Evolutionary conservation across 2,797 vertebrate genomes (phyloP).

Genomic region (Schizopygopsis pylzovi): DNA sequence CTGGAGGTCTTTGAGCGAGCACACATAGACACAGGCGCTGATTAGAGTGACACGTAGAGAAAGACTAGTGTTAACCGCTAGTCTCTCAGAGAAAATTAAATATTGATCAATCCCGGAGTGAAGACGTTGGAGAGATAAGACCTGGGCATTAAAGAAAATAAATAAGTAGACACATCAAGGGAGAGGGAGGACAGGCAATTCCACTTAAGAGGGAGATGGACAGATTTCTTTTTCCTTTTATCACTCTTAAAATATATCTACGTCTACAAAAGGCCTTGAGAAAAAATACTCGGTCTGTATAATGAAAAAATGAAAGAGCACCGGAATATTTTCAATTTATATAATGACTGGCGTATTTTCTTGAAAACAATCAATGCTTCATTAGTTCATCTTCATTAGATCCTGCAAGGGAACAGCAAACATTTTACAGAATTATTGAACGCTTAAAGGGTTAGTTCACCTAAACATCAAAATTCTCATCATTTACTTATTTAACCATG

Average conservation of each 20-base stretch:
- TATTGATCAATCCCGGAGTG: conserved; percentile 85
- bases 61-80: conserved; percentile 67
- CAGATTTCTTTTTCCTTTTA: conserved; percentile 55
- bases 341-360: conserved; percentile 13
- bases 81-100: conserved; percentile 89
- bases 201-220: conserved; percentile 56
- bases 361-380: conserved; percentile 28
- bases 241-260: conserved; percentile 52
- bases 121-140: conserved; percentile 77
- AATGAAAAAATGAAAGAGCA: background rate
- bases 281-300: conserved; percentile 28
- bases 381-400: conserved; percentile 32
- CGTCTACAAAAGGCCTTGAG: conserved; percentile 41
- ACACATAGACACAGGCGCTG: conserved; percentile 43
- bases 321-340: conserved; percentile 22
- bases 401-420: conserved; percentile 9
- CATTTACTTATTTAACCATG: background rate
- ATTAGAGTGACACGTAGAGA: conserved; percentile 50
- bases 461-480: conserved; percentile 1
- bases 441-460: conserved; percentile 7
- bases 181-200: conserved; percentile 60
- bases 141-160: conserved; percentile 64
- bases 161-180: conserved; percentile 76
- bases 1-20: conserved; percentile 51
- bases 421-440: conserved; percentile 2